phyloP scores from a whole-genome alignment of 2,113 vertebrate species.

The Barbus barbus region DNA sequence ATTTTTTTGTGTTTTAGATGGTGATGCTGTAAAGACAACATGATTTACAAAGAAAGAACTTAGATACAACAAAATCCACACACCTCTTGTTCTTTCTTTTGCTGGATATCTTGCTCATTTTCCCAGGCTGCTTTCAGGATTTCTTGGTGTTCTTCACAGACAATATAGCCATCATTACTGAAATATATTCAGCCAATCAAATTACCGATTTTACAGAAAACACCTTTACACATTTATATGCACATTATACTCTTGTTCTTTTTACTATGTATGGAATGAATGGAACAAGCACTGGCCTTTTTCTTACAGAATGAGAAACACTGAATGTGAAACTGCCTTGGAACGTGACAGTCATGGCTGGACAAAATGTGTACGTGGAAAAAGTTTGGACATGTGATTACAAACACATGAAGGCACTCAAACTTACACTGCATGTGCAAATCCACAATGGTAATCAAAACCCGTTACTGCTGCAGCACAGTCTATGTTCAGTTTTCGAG shows the following conservation, averaged over 20 bases:
- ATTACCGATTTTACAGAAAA: background rate
- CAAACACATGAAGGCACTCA: background rate
- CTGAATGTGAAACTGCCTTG: background rate
- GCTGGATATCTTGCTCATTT: slow-evolving; percentile 86
- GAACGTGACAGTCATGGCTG: background rate
- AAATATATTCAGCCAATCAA: slow-evolving; percentile 14
- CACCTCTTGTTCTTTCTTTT: slow-evolving; percentile 90
- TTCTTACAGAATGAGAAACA: background rate
- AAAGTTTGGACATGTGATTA: background rate
- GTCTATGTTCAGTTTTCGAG: slow-evolving; percentile 88
- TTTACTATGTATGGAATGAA: background rate
- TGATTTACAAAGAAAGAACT: background rate
- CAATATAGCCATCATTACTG: slow-evolving; percentile 82
- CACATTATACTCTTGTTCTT: background rate
- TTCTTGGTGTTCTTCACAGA: slow-evolving; percentile 92
- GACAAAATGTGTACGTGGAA: background rate
- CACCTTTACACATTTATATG: background rate
- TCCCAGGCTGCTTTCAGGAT: slow-evolving; percentile 88
- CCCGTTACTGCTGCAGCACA: slow-evolving; percentile 88
- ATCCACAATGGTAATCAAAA: slow-evolving; percentile 93
- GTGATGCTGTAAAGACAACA: background rate
- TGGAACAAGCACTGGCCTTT: background rate
- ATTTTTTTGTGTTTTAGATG: background rate
- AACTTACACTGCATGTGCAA: slow-evolving; percentile 89
- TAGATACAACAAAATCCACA: background rate